phyloP scores from a whole-genome alignment of 30 jellyfish, hydroid and myxozoan genomes.

The Rhopilema esculentum region DNA sequence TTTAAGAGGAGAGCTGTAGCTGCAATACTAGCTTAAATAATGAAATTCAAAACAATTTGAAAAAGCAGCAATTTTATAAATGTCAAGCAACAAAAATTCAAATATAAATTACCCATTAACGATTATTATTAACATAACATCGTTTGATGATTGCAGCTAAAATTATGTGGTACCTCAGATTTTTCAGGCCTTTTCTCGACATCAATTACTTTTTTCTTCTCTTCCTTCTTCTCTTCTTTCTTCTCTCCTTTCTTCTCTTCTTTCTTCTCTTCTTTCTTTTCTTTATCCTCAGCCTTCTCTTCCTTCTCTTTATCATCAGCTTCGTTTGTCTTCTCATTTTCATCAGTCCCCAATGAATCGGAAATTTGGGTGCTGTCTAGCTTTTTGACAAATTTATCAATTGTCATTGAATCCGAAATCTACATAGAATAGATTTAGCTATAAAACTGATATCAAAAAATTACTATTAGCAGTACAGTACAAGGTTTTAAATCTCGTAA shows the following conservation, averaged over 20 bases:
- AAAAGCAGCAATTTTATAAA: too few species aligned
- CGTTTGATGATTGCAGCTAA: not conserved
- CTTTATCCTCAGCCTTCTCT: conserved; percentile 9
- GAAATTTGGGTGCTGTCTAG: conserved; percentile 1
- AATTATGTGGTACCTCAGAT: not conserved
- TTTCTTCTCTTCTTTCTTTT: conserved; percentile 3
- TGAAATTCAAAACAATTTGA: too few species aligned
- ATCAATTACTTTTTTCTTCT: not conserved
- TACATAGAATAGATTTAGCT: too few species aligned
- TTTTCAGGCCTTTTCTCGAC: not conserved
- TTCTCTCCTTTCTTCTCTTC: conserved; percentile 5
- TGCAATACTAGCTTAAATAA: too few species aligned
- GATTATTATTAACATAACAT: not conserved
- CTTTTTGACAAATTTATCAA: conserved; percentile 47
- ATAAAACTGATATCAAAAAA: too few species aligned
- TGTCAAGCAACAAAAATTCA: too few species aligned
- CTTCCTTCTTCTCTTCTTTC: not conserved
- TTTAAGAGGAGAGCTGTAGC: too few species aligned
- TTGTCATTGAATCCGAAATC: not conserved
- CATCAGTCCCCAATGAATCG: not conserved
- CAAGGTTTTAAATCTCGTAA: too few species aligned
- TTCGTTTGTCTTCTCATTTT: not conserved
- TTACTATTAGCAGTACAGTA: too few species aligned
- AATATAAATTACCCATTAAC: too few species aligned
- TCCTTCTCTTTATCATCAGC: not conserved